Conservation (phyloP, 2,113 vertebrate genomes). For the Rhinopomastus cyanomelas region DNA sequence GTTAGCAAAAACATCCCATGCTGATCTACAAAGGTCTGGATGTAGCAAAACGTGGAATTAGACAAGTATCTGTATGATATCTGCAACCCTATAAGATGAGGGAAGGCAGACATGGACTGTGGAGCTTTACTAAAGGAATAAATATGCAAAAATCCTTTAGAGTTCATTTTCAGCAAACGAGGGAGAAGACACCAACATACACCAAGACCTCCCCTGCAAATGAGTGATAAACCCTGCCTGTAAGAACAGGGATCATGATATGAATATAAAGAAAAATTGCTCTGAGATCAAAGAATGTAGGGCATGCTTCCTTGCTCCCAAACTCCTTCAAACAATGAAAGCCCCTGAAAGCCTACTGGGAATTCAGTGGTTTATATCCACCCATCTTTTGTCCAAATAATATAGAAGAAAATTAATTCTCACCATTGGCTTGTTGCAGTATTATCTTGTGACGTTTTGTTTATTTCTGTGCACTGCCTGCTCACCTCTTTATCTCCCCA, state of each 20-base stretch:
- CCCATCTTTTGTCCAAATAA: background rate
- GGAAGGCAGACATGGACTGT: background rate
- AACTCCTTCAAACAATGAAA: background rate
- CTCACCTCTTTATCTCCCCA: background rate
- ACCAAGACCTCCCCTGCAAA: background rate
- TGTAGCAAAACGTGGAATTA: fast-evolving
- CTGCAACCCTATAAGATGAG: background rate
- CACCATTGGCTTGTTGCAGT: background rate
- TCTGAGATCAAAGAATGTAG: background rate
- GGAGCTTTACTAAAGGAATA: background rate
- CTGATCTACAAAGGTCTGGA: background rate
- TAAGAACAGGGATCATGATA: background rate
- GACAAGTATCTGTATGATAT: background rate
- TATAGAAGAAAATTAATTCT: background rate
- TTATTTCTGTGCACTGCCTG: background rate
- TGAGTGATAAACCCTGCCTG: background rate
- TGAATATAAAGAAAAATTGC: background rate
- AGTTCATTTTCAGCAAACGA: background rate
- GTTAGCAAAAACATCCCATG: fast-evolving
- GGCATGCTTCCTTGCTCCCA: background rate
- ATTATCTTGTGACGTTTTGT: background rate
- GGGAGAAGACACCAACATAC: background rate
- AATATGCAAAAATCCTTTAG: background rate
- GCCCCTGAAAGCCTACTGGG: background rate
- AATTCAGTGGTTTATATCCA: background rate